Evolutionary conservation across 2,888 invertebrate genomes (phyloP).

Genomic region (Lithophane semibrunnea): DNA sequence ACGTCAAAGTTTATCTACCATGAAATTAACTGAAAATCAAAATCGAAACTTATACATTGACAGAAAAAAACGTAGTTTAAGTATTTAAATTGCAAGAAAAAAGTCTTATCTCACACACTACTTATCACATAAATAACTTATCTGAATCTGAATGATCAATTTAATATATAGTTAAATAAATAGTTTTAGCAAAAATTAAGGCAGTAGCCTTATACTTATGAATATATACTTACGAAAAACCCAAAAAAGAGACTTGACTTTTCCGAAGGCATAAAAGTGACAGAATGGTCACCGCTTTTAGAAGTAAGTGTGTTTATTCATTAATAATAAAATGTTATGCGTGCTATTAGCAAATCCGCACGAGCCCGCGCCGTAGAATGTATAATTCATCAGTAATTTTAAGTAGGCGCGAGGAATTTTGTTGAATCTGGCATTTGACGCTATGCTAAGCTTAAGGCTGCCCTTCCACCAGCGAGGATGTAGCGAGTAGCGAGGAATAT

Average conservation of each 20-base stretch:
- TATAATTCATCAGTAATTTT: conserved; percentile 66
- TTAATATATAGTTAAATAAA: background rate
- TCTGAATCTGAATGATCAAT: background rate
- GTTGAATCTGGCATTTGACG: conserved; percentile 18
- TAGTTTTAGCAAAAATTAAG: too few relatives aligned
- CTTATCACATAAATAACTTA: too few relatives aligned
- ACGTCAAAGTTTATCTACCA: too few relatives aligned
- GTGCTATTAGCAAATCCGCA: conserved; percentile 67
- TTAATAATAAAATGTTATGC: conserved; percentile 65
- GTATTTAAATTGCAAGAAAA: background rate
- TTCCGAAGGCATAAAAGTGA: background rate
- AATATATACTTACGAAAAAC: too few relatives aligned
- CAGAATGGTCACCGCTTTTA: background rate
- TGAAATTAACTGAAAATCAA: background rate
- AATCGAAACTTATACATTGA: background rate
- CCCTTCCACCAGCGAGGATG: too few relatives aligned
- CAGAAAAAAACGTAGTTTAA: background rate
- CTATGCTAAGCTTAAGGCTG: background rate
- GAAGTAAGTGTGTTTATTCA: conserved; percentile 59
- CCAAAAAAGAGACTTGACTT: background rate
- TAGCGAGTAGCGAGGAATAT: too few relatives aligned
- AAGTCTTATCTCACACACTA: background rate
- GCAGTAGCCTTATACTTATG: too few relatives aligned
- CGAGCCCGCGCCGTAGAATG: conserved; percentile 49
- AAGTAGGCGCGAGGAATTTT: conserved; percentile 42